Conservation (phyloP, 1,140 invertebrate genomes). For the Chymomyza costata region DNA sequence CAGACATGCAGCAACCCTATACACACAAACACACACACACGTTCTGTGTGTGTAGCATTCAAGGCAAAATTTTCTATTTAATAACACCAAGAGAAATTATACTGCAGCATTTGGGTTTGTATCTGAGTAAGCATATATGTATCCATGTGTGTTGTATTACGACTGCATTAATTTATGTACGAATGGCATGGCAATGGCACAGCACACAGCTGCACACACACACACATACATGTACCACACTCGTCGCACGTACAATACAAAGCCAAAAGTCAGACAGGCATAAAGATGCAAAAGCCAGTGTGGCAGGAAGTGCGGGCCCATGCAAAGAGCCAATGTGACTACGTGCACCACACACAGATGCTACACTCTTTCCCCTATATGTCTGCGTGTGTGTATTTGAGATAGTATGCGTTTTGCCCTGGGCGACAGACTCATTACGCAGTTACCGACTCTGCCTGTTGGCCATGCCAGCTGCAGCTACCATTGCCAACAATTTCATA, state of each 20-base stretch:
- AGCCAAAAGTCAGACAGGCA: slow-evolving; percentile 53
- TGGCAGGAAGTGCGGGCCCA: slow-evolving; percentile 42
- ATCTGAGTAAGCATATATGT: slow-evolving; percentile 23
- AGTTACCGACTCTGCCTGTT: too few species aligned
- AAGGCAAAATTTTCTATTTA: slow-evolving; percentile 62
- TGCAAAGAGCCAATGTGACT: too few species aligned
- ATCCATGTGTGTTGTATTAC: slow-evolving; percentile 46
- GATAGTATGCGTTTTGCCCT: too few species aligned
- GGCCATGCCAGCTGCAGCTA: too few species aligned
- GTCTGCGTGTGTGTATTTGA: too few species aligned
- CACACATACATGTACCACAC: too few species aligned
- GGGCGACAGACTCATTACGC: too few species aligned
- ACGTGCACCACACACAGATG: too few species aligned
- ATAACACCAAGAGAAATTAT: slow-evolving; percentile 67
- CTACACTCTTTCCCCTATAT: too few species aligned
- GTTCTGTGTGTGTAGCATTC: too few species aligned
- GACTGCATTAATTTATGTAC: slow-evolving; percentile 69
- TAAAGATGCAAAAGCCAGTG: slow-evolving; percentile 53
- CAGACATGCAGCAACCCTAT: slow-evolving; percentile 7
- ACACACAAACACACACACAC: slow-evolving; percentile 18
- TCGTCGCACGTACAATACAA: too few species aligned
- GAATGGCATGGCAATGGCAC: slow-evolving; percentile 38
- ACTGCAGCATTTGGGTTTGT: slow-evolving; percentile 54
- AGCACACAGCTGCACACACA: slow-evolving; percentile 24
- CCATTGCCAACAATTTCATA: too few species aligned